Evolutionary conservation across 2,113 vertebrate genomes (phyloP), one percentile per base, ranked within the genome.

Genomic region (Rhadina sibilatrix): DNA sequence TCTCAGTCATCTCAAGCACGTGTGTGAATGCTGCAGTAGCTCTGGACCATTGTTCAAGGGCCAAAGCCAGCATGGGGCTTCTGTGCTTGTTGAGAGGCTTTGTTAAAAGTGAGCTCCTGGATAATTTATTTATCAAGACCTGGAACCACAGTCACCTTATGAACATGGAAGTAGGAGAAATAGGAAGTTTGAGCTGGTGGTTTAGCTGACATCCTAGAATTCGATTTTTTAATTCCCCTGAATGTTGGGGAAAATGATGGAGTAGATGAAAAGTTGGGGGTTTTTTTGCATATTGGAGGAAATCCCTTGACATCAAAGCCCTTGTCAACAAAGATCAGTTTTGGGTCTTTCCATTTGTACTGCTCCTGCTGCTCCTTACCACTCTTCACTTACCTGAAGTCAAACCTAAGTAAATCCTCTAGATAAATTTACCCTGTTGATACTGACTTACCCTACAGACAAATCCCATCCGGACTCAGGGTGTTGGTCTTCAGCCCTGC

Each of bases 1-100:
- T 52, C 66, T 72, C 31, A 49, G 54, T 59, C 46, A 47, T 1
- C 31, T 20, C 7, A 35, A 35, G 52, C 20, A 3, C 22, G 4
- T 1, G 1, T 1, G 0, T 28, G 30, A 33, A 16, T 21, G 15
- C 56, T 64, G 38, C n/a, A 5, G 78, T 54, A 68, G 38, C 21
- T 33, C 37, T 44, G 37, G 12, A 49, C 21, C 46, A 40, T 14
- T 21, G 9, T 31, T 63, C 33, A 63, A 69, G 25, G 21, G 20
- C 38, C 42, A 7, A 30, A 68, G n/a, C 7, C 47, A 40, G 14
- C 5, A 7, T 50, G 61, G 27, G 30, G 16, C 10, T 83, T 57
- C 60, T 91, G 92, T 42, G 9, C 3, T 78, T 59, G 59, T 42
- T 49, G 23, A 30, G 70, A 54, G 10, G 27, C 20, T 70, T 83